Percentiles rank a stretch among this genome's conserved stretches.
Evolutionary conservation across 2,113 vertebrate genomes (phyloP).

Genomic region (Cettia cetti): DNA sequence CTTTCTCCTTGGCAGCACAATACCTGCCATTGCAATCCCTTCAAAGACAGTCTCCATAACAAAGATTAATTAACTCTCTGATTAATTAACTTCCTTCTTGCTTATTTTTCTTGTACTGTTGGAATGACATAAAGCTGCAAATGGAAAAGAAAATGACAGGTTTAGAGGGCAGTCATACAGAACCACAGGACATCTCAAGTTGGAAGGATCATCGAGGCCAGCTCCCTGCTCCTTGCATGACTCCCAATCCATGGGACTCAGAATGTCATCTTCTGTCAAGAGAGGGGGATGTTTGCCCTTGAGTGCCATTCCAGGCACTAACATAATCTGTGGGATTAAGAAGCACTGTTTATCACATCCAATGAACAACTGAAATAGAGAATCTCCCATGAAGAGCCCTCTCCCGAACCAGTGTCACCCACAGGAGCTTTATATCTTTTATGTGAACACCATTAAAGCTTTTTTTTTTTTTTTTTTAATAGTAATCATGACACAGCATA

Average conservation of each 20-base stretch:
- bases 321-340: not conserved
- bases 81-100: not conserved
- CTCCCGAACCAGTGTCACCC: not conserved
- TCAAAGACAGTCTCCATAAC: not conserved
- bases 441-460: not conserved
- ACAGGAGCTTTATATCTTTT: not conserved
- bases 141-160: not conserved
- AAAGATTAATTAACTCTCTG: too few species aligned
- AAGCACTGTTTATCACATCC: not conserved
- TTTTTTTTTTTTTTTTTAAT: not conserved
- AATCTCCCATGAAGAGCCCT: not conserved
- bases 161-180: not conserved
- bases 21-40: not conserved
- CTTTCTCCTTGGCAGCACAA: not conserved
- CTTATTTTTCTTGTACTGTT: not conserved
- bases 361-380: not conserved
- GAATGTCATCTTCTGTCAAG: not conserved
- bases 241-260: not conserved
- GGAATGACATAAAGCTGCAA: not conserved
- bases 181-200: not conserved
- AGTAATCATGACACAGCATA: not conserved
- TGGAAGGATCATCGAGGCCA: not conserved
- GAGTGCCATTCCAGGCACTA: not conserved
- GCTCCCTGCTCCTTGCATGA: not conserved
- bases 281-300: not conserved